A percentile compares a stretch with the other conserved stretches of the same genome.
These are phyloP conservation scores for Hylia prasina DNA, from an alignment of 2,113 vertebrate genomes.

Conservation along the genomic window DNA sequence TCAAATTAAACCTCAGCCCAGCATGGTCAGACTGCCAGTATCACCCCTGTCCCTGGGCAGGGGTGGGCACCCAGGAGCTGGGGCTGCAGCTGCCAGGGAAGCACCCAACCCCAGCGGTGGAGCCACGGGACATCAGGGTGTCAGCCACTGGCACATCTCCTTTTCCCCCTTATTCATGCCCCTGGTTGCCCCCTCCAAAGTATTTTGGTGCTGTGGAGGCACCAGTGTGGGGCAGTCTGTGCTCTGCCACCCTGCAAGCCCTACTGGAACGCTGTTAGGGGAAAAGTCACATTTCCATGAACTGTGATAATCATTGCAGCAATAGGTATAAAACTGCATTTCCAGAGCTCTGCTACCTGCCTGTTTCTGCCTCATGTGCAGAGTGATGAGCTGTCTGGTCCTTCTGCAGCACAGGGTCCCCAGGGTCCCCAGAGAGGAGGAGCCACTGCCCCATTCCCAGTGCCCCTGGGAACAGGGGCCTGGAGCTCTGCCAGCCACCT, in stretches of 20 bases:
- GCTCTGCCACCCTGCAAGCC: not conserved
- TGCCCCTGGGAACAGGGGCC: too few relatives aligned
- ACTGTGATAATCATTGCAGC: not conserved
- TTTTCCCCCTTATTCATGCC: not conserved
- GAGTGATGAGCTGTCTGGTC: not conserved
- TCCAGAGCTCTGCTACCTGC: not conserved
- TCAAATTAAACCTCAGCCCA: conserved; percentile 21
- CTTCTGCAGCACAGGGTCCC: rapidly evolving
- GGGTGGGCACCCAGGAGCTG: not conserved
- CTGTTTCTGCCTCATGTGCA: rapidly evolving
- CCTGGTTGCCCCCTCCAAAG: not conserved
- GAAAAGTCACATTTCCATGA: not conserved
- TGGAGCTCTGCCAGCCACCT: not conserved
- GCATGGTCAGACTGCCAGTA: not conserved
- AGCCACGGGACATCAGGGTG: rapidly evolving
- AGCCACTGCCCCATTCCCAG: not conserved
- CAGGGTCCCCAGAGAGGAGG: not conserved
- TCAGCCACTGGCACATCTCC: rapidly evolving
- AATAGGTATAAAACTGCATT: not conserved
- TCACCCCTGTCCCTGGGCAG: not conserved
- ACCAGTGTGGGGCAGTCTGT: not conserved
- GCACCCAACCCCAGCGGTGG: rapidly evolving
- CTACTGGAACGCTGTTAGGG: not conserved
- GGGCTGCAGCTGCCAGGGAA: not conserved
- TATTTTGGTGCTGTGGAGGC: not conserved